These are phyloP conservation scores for Epinephelus fuscoguttatus DNA, from an alignment of 2,113 vertebrate species.

Conservation along the genomic window DNA sequence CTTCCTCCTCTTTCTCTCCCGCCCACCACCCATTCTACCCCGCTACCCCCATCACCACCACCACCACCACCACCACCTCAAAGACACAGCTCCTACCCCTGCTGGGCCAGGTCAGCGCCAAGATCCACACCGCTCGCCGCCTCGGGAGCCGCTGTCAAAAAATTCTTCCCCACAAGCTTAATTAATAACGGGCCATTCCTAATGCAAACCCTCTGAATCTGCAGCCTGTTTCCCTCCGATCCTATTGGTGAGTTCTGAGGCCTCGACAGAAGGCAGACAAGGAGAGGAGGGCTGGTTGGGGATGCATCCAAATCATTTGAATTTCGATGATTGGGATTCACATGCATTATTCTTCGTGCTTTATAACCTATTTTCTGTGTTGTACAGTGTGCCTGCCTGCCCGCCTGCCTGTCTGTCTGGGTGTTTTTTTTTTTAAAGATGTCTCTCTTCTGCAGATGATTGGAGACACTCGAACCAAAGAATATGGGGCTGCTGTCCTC, in stretches of 20 bases:
- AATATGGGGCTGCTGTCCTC: conserved; percentile 65
- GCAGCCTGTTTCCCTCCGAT: conserved; percentile 68
- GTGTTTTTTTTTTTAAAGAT: conserved; percentile 58
- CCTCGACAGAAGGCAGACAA: conserved; percentile 79
- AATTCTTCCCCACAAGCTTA: conserved; percentile 79
- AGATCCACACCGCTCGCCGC: conserved; percentile 79
- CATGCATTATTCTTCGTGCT: conserved; percentile 80
- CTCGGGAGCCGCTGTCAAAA: conserved; percentile 84
- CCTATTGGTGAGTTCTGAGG: conserved; percentile 69
- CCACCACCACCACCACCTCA: conserved; percentile 83
- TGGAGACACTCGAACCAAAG: conserved; percentile 71
- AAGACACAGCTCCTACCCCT: conserved; percentile 83
- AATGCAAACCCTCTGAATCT: conserved; percentile 76
- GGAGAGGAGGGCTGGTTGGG: conserved; percentile 73
- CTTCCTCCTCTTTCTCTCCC: conserved; percentile 79
- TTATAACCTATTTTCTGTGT: conserved; percentile 75
- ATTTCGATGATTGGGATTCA: conserved; percentile 77
- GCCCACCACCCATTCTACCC: conserved; percentile 79
- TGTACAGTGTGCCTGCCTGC: conserved; percentile 56
- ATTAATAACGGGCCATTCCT: conserved; percentile 84
- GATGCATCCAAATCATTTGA: conserved; percentile 79
- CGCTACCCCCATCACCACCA: conserved; percentile 69
- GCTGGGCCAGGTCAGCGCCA: conserved; percentile 85
- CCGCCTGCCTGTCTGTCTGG: conserved; percentile 35
- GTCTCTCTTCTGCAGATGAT: conserved; percentile 71